These are phyloP conservation scores for Mugil cephalus DNA, from an alignment of 2,113 vertebrate genomes.

Conservation along the genomic window DNA sequence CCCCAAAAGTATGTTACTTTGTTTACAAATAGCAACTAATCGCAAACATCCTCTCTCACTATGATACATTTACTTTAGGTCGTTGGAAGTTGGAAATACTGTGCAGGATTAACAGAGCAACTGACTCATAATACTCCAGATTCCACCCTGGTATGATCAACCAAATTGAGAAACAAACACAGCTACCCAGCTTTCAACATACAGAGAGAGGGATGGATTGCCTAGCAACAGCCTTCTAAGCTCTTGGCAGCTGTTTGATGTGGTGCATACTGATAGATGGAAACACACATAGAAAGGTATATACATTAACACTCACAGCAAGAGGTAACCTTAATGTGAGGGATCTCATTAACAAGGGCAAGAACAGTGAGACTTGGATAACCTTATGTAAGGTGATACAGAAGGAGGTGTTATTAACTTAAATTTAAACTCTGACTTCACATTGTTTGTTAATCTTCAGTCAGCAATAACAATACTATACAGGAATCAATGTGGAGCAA, in stretches of 20 bases:
- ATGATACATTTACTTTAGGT: no score
- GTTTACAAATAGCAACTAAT: conserved; percentile 40
- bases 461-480: neutral
- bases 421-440: neutral
- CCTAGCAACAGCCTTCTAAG: conserved; percentile 82
- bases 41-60: conserved; percentile 17
- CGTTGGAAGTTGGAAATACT: no score
- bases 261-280: conserved; percentile 71
- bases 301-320: conserved; percentile 5
- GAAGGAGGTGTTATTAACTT: neutral
- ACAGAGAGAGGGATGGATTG: conserved; percentile 73
- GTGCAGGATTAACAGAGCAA: conserved; percentile 25
- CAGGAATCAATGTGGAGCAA: neutral
- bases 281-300: conserved; percentile 31
- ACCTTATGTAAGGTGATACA: neutral
- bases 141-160: conserved; percentile 42
- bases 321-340: conserved; percentile 45
- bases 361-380: conserved; percentile 20
- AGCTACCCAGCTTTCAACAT: conserved; percentile 55
- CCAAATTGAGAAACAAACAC: conserved; percentile 61
- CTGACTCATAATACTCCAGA: conserved; percentile 33
- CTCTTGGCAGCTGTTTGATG: conserved; percentile 74
- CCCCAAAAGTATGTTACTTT: conserved; percentile 8
- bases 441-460: neutral
- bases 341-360: conserved; percentile 44